phyloP scores from a whole-genome alignment of 1,140 invertebrate species.

The Atopsyche davidsoni region DNA sequence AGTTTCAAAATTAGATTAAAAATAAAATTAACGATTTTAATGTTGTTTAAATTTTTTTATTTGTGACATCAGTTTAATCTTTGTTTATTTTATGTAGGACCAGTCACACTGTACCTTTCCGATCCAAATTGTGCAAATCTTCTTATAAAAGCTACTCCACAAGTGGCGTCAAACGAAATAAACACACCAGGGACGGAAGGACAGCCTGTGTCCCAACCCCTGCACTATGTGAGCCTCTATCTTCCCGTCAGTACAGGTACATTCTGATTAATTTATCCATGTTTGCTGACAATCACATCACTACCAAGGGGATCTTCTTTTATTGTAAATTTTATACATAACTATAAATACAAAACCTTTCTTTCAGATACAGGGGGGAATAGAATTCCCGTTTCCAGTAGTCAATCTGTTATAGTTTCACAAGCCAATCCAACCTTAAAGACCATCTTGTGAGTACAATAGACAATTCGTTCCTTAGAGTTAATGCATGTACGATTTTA shows the following conservation, averaged over 20 bases:
- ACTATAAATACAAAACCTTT: neutral
- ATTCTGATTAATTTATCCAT: conserved; percentile 2
- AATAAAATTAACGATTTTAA: too few relatives aligned
- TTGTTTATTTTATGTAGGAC: too few relatives aligned
- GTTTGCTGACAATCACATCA: neutral
- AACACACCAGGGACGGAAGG: conserved; percentile 14
- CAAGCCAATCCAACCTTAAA: conserved; percentile 26
- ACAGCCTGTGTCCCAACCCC: conserved; percentile 25
- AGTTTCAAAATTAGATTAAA: too few relatives aligned
- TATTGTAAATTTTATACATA: neutral
- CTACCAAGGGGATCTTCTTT: too few relatives aligned
- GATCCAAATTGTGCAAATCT: conserved; percentile 20
- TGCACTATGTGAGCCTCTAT: conserved; percentile 41
- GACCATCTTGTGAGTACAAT: conserved; percentile 21
- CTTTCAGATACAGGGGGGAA: conserved; percentile 21
- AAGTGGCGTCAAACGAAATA: conserved; percentile 9
- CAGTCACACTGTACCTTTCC: too few relatives aligned
- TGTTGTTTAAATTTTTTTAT: too few relatives aligned
- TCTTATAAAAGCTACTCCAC: conserved; percentile 22
- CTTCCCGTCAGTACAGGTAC: conserved; percentile 39
- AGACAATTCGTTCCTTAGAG: conserved; percentile 12
- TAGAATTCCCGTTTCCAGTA: conserved; percentile 16
- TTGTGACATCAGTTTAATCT: too few relatives aligned
- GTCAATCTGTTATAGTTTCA: conserved; percentile 31
- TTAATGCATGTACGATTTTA: too few relatives aligned